These are phyloP conservation scores for Synanthedon andrenaeformis DNA, from an alignment of 2,888 invertebrate genomes.

Conservation along the genomic window DNA sequence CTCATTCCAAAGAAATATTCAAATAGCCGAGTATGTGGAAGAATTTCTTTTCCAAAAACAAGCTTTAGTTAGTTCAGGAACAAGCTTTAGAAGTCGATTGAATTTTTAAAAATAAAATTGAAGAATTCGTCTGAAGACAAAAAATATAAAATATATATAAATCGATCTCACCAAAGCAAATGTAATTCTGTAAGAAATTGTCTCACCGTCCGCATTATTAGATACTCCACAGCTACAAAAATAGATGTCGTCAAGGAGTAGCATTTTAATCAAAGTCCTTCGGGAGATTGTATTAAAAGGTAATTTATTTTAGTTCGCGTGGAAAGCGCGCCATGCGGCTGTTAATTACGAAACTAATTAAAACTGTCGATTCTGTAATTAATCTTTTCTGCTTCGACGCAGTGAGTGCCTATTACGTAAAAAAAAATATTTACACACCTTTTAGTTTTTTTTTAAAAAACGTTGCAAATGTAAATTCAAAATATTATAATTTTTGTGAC, in stretches of 20 bases:
- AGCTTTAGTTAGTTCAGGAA: too few species aligned
- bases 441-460: too few species aligned
- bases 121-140: too few species aligned
- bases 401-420: slow-evolving; percentile 9
- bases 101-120: too few species aligned
- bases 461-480: background rate
- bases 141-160: too few species aligned
- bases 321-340: slow-evolving; percentile 43
- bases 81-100: too few species aligned
- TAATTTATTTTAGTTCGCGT: slow-evolving; percentile 61
- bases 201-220: background rate
- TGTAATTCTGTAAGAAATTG: background rate
- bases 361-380: slow-evolving; percentile 64
- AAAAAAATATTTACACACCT: slow-evolving; percentile 11
- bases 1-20: too few species aligned
- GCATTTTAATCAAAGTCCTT: slow-evolving; percentile 38
- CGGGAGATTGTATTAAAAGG: slow-evolving; percentile 58
- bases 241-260: slow-evolving; percentile 5
- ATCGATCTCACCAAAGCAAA: background rate
- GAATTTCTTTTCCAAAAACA: too few species aligned
- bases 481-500: too few species aligned
- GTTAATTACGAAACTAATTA: slow-evolving; percentile 67
- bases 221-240: background rate
- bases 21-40: too few species aligned
- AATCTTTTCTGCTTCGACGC: slow-evolving; percentile 39